phyloP scores from a whole-genome alignment of 2,113 vertebrate species.

The Sus scrofa region DNA sequence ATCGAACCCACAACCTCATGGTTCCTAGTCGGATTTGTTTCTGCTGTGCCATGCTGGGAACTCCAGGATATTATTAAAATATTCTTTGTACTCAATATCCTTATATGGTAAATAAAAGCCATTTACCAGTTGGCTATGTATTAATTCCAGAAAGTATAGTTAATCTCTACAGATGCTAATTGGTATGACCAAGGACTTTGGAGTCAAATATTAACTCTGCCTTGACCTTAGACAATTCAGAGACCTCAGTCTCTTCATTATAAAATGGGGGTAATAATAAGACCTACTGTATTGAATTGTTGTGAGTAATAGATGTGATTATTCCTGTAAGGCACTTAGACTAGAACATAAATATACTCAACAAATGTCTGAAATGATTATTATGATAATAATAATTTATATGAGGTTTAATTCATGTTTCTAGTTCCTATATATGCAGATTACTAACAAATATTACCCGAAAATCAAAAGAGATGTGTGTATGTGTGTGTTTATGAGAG shows the following conservation, averaged over 20 bases:
- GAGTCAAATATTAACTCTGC: not conserved
- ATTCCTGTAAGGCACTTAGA: not conserved
- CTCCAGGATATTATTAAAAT: not conserved
- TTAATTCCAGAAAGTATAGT: not conserved
- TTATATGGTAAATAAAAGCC: not conserved
- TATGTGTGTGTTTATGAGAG: not conserved
- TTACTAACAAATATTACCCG: not conserved
- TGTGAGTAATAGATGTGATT: not conserved
- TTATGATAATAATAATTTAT: not conserved
- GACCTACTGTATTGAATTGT: not conserved
- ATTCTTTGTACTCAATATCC: not conserved
- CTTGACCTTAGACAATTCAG: not conserved
- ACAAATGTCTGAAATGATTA: not conserved
- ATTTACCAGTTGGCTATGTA: fast-evolving
- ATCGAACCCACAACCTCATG: too few species aligned
- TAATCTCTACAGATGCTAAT: not conserved
- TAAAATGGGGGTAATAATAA: not conserved
- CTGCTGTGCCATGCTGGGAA: too few species aligned
- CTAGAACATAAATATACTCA: not conserved
- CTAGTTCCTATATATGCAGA: not conserved
- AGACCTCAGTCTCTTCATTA: not conserved
- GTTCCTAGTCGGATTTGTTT: too few species aligned
- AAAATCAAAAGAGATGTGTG: not conserved
- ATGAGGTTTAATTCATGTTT: not conserved
- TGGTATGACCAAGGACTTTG: not conserved